Evolutionary conservation across 2,888 invertebrate species (phyloP), one percentile per base, ranked within the genome.

Genomic region (Leptopterna dolabrata): DNA sequence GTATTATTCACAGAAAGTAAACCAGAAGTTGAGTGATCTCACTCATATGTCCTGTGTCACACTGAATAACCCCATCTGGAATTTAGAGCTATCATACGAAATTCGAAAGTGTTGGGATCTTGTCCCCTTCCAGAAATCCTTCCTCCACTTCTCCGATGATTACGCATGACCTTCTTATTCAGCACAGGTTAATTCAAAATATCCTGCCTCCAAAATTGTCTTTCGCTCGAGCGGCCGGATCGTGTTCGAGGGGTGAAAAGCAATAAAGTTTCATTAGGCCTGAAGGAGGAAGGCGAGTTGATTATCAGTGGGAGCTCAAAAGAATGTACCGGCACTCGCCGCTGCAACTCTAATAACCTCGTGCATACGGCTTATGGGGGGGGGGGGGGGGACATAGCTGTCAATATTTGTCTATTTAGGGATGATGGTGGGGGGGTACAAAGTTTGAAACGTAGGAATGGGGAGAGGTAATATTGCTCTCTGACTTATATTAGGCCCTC

Each of bases 401-500:
- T 81, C 81, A 81, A 81, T 81, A 81, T 81, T 81, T 81, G 81
- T 81, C 81, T 81, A 81, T 81, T 81, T 81, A 55, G 55, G 51
- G 55, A 27, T 27, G 29, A 16, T n/a, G 78, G 45, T 45, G 45
- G 76, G 43, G 13, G 43, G 78, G 47, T 29, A 51, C 14, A 27
- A 76, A 41, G 30, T 30, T 76, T 13, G n/a, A 76, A 76, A 76
- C 73, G 51, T 45, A 24, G 27, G 16, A 29, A 1, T 55, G 55
- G 81, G 30, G 81, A 55, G 76, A 47, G 78, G 45, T 85, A 30
- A 85, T 85, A 85, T 85, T 85, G 85, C 85, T 85, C 85, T 73
- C 85, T 73, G 85, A 76, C 85, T 85, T 85, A 85, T 85, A 85
- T 85, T 85, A 73, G 85, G 85, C 85, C 85, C 85, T 85, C 71